These are phyloP conservation scores for Brienomyrus brachyistius DNA, from an alignment of 2,113 vertebrate species.

Conservation along the genomic window DNA sequence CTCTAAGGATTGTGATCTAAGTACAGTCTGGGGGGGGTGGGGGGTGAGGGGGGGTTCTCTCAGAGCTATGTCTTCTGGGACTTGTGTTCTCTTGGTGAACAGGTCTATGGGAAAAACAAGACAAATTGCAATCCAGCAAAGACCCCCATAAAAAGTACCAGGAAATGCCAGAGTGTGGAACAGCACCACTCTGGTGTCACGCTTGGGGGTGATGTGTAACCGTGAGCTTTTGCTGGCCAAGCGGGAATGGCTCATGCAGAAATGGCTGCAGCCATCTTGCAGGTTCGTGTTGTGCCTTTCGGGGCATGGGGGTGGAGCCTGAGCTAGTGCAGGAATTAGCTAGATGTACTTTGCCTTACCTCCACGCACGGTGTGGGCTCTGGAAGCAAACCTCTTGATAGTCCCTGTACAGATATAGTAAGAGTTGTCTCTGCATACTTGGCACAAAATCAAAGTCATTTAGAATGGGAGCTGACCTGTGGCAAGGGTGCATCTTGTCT, in stretches of 20 bases:
- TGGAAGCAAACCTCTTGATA: neutral
- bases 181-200: neutral
- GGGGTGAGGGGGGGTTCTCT: neutral
- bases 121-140: neutral
- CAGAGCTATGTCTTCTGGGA: neutral
- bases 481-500: neutral
- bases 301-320: neutral
- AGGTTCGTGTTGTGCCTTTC: neutral
- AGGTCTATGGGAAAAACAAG: neutral
- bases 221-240: neutral
- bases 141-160: neutral
- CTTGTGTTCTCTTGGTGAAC: neutral
- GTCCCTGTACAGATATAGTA: neutral
- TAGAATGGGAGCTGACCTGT: neutral
- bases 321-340: neutral
- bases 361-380: neutral
- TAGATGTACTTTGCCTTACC: neutral
- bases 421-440: neutral
- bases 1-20: neutral
- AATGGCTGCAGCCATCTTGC: neutral
- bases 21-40: neutral
- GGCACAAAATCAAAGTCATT: neutral
- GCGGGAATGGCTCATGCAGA: neutral
- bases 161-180: neutral
- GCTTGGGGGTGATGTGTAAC: neutral